A percentile compares a stretch with the other conserved stretches of the same genome.
Conservation (phyloP, 2,113 vertebrate genomes). For the Ptilorrhoa leucosticta region DNA sequence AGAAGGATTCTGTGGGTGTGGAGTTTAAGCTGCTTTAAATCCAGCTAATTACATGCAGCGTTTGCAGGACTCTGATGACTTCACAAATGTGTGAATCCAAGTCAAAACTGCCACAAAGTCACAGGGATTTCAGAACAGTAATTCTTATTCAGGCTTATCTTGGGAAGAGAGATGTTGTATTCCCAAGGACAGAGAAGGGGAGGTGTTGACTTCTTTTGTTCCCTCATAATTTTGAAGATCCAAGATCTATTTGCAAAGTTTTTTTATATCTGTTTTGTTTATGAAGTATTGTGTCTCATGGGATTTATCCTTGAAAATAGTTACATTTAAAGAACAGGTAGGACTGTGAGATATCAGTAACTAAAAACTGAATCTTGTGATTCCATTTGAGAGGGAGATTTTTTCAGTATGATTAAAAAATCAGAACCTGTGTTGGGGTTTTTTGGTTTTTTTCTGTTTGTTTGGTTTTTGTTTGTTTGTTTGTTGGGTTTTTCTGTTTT, state of each 20-base stretch:
- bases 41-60: not conserved
- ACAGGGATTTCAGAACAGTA: not conserved
- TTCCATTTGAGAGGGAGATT: not conserved
- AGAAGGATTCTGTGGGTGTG: not conserved
- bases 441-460: too few relatives aligned
- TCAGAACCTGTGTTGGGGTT: not conserved
- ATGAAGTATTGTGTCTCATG: not conserved
- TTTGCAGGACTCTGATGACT: not conserved
- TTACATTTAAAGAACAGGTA: not conserved
- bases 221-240: not conserved
- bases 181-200: not conserved
- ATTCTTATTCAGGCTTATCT: not conserved
- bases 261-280: not conserved
- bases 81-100: not conserved
- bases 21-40: not conserved
- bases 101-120: not conserved
- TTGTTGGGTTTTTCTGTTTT: too few relatives aligned
- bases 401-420: not conserved
- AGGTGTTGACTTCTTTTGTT: not conserved
- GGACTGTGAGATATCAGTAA: not conserved
- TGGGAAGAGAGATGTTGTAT: not conserved
- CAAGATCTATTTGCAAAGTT: not conserved
- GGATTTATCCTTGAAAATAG: not conserved
- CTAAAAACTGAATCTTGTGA: not conserved
- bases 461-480: not conserved